Percentiles rank a stretch among this genome's conserved stretches.
Conservation (phyloP, 2,797 vertebrate species). For the Pseudotriccus pelzelni region DNA sequence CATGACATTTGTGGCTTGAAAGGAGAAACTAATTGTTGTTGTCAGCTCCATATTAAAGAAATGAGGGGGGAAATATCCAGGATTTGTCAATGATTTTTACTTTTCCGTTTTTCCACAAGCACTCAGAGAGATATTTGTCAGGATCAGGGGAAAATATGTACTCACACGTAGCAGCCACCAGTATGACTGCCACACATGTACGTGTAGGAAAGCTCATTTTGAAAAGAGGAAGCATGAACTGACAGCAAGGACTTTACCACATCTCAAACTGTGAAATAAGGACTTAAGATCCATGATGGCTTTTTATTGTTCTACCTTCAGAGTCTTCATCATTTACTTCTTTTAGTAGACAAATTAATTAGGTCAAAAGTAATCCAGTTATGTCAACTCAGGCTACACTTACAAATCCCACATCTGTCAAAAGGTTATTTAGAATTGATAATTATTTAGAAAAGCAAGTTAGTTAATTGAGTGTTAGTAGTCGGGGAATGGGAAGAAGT, state of each 20-base stretch:
- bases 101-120: neutral
- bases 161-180: neutral
- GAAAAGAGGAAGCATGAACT: neutral
- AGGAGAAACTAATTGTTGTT: neutral
- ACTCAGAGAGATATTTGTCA: neutral
- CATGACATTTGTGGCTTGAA: neutral
- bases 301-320: neutral
- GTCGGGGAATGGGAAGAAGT: neutral
- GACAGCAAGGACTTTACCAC: neutral
- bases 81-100: neutral
- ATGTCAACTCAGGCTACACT: neutral
- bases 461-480: neutral
- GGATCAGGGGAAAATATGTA: neutral
- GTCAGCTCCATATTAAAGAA: neutral
- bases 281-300: accelerated
- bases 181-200: neutral
- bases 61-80: neutral
- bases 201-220: neutral
- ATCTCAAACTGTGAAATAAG: neutral
- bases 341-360: neutral
- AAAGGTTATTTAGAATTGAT: neutral
- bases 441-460: neutral
- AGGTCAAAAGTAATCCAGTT: neutral
- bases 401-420: neutral
- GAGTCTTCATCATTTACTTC: neutral